phyloP scores from a whole-genome alignment of 2,888 invertebrate species.

The Actias luna region DNA sequence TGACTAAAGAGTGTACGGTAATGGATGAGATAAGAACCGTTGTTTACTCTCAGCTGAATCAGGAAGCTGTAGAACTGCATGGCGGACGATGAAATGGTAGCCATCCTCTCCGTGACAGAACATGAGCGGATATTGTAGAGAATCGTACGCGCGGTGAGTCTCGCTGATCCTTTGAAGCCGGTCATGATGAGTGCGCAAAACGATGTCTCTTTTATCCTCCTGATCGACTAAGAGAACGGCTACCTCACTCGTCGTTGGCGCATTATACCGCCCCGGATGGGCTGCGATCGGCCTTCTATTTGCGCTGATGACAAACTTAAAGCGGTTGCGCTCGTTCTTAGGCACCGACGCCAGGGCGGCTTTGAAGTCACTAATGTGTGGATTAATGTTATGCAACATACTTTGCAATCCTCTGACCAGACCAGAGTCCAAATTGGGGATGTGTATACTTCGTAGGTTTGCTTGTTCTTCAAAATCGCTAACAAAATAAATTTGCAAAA shows the following conservation, averaged over 20 bases:
- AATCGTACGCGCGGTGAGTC: conserved; percentile 28
- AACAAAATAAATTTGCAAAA: too few relatives aligned
- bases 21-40: too few relatives aligned
- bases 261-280: conserved; percentile 28
- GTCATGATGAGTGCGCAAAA: conserved; percentile 20
- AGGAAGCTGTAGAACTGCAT: conserved; percentile 1
- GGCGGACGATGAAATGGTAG: conserved; percentile 25
- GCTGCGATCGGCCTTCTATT: conserved; percentile 17
- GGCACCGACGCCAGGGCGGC: too few relatives aligned
- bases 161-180: conserved; percentile 24
- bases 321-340: neutral
- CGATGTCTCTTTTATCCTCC: conserved; percentile 26
- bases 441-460: too few relatives aligned
- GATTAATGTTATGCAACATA: too few relatives aligned
- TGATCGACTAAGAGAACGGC: conserved; percentile 26
- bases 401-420: too few relatives aligned
- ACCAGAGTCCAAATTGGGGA: too few relatives aligned
- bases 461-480: too few relatives aligned
- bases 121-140: conserved; percentile 31
- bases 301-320: conserved; percentile 11
- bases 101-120: conserved; percentile 30
- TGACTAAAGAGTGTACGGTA: too few relatives aligned
- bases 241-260: conserved; percentile 27
- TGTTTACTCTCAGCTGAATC: too few relatives aligned
- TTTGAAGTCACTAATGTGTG: too few relatives aligned